phyloP scores from a whole-genome alignment of 2,888 invertebrate species.

The Trissoscelio sp. region DNA sequence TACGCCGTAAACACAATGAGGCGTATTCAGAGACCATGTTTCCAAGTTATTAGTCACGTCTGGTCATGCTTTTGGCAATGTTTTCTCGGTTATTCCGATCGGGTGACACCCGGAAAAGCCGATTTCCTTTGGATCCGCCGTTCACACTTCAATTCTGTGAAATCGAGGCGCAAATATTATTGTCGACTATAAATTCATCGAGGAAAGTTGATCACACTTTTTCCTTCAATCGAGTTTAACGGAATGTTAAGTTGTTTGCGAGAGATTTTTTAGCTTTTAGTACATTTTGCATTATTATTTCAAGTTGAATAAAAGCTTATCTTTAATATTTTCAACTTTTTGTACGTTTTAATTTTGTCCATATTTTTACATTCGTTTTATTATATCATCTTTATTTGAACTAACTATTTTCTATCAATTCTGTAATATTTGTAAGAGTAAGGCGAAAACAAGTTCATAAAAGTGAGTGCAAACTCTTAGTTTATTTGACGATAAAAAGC shows the following conservation, averaged over 20 bases:
- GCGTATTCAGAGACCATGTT: slow-evolving; percentile 53
- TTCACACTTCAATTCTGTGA: slow-evolving; percentile 23
- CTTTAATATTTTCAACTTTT: no score
- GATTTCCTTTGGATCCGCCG: slow-evolving; percentile 22
- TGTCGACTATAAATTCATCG: slow-evolving; percentile 15
- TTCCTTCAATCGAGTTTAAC: slow-evolving; percentile 1
- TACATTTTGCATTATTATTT: no score
- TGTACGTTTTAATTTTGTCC: no score
- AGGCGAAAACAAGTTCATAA: slow-evolving; percentile 4
- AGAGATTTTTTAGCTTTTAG: no score
- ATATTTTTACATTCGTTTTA: no score
- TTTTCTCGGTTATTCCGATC: slow-evolving; percentile 45
- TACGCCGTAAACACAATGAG: slow-evolving; percentile 64
- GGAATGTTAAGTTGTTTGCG: slow-evolving; percentile 21
- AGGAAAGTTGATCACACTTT: slow-evolving; percentile 14
- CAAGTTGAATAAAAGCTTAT: no score
- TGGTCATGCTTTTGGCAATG: slow-evolving; percentile 57
- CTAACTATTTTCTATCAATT: no score
- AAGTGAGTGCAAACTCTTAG: background rate
- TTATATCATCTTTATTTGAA: no score
- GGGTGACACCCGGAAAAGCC: slow-evolving; percentile 43
- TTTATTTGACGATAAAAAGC: no score
- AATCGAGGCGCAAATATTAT: slow-evolving; percentile 34
- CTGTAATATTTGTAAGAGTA: no score
- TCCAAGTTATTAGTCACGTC: slow-evolving; percentile 66